Conservation (phyloP, 2,888 invertebrate genomes). For the Oscheius sp. region DNA sequence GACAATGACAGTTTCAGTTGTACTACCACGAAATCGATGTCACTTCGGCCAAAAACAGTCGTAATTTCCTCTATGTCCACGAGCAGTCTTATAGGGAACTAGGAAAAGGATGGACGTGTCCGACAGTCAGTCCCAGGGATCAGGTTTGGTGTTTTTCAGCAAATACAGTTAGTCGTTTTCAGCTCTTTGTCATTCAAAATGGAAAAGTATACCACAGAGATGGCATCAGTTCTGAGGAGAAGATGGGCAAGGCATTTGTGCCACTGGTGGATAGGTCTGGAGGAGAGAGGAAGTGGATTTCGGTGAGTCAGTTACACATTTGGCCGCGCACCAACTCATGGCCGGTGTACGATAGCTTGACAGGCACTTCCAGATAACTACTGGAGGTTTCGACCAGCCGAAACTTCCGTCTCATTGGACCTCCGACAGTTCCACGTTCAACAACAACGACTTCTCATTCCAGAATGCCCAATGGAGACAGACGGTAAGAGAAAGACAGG, state of each 20-base stretch:
- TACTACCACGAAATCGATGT: slow-evolving; percentile 17
- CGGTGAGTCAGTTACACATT: slow-evolving; percentile 16
- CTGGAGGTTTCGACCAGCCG: background rate
- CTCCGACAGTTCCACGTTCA: background rate
- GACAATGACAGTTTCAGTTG: background rate
- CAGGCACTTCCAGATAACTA: background rate
- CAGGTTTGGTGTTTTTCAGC: slow-evolving; percentile 5
- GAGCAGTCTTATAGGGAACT: slow-evolving; percentile 5
- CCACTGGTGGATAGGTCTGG: slow-evolving; percentile 43
- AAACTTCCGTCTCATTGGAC: slow-evolving; percentile 40
- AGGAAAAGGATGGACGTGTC: slow-evolving; percentile 35
- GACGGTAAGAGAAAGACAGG: slow-evolving; percentile 22
- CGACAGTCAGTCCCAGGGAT: slow-evolving; percentile 4
- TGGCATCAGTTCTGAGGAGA: slow-evolving; percentile 42
- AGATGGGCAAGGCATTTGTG: slow-evolving; percentile 44
- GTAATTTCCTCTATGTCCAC: slow-evolving; percentile 11
- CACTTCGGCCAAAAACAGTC: background rate
- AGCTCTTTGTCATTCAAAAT: slow-evolving; percentile 22
- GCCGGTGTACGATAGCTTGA: background rate
- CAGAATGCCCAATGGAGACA: slow-evolving; percentile 47
- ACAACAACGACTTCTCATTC: slow-evolving; percentile 5
- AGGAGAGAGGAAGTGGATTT: slow-evolving; percentile 41
- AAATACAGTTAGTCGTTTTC: background rate
- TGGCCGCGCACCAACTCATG: too few species aligned
- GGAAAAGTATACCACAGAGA: slow-evolving; percentile 31